These are phyloP conservation scores for Onychostoma macrolepis DNA, from an alignment of 2,113 vertebrate genomes.

Conservation along the genomic window DNA sequence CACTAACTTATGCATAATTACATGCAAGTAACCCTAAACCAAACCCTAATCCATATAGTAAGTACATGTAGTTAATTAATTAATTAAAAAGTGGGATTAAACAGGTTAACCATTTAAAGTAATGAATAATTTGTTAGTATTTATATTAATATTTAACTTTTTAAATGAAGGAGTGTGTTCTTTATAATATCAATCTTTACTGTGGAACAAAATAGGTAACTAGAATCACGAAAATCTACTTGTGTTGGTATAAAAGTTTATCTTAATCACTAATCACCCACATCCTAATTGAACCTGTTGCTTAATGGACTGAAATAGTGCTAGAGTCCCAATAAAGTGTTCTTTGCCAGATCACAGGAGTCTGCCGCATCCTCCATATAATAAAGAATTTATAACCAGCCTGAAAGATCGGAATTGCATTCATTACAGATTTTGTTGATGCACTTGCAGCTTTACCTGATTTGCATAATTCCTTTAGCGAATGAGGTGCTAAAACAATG, in stretches of 20 bases:
- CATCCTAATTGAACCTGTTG: neutral
- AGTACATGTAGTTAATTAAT: too few species aligned
- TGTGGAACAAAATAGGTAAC: too few species aligned
- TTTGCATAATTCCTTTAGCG: conserved; percentile 1
- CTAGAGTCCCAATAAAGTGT: neutral
- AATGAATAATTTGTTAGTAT: too few species aligned
- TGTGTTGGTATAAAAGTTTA: neutral
- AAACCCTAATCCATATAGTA: too few species aligned
- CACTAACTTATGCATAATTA: too few species aligned
- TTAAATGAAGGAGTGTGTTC: too few species aligned
- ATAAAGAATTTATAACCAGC: neutral
- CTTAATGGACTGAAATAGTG: neutral
- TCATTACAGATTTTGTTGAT: conserved; percentile 8
- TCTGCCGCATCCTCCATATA: neutral
- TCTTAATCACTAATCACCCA: neutral
- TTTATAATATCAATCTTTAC: too few species aligned
- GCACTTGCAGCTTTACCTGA: neutral
- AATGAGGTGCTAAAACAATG: conserved; percentile 4
- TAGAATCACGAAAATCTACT: neutral
- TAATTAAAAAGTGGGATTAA: too few species aligned
- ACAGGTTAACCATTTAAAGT: too few species aligned
- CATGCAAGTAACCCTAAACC: too few species aligned
- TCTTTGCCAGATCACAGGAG: neutral
- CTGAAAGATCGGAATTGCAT: neutral
- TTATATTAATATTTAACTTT: too few species aligned